Evolutionary conservation across 2,113 vertebrate species (phyloP).

Genomic region (Equus przewalskii): DNA sequence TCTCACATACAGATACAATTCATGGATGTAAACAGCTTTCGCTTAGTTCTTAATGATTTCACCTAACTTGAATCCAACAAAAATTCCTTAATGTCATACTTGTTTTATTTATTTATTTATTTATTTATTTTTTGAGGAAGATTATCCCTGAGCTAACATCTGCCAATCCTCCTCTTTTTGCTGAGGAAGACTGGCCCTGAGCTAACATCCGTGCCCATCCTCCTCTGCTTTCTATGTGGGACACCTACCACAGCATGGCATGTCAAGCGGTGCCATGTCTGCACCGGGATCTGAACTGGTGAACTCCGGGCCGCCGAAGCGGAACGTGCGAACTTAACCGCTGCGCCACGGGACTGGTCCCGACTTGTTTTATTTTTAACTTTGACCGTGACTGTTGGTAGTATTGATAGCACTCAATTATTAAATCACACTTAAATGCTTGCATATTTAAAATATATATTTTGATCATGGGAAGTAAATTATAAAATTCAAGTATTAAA

Average conservation of each 20-base stretch:
- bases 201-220: too few species aligned
- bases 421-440: neutral
- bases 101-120: neutral
- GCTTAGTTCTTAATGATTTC: conserved; percentile 21
- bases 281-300: too few species aligned
- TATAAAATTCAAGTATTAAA: conserved; percentile 41
- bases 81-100: neutral
- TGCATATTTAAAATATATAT: conserved; percentile 2
- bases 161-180: too few species aligned
- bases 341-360: too few species aligned
- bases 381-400: neutral
- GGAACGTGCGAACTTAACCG: too few species aligned
- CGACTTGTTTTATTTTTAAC: conserved; percentile 8
- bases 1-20: neutral
- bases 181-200: too few species aligned
- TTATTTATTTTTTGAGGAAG: too few species aligned
- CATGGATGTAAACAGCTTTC: neutral
- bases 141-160: too few species aligned
- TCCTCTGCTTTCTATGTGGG: too few species aligned
- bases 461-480: conserved; percentile 44
- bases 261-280: too few species aligned
- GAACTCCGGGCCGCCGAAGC: too few species aligned
- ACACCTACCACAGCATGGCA: too few species aligned
- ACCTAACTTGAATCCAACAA: conserved; percentile 45
- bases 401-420: neutral